A percentile compares a stretch with the other conserved stretches of the same genome.
These are phyloP conservation scores for Mustelus asterias DNA, from an alignment of 2,113 vertebrate genomes.

Conservation along the genomic window DNA sequence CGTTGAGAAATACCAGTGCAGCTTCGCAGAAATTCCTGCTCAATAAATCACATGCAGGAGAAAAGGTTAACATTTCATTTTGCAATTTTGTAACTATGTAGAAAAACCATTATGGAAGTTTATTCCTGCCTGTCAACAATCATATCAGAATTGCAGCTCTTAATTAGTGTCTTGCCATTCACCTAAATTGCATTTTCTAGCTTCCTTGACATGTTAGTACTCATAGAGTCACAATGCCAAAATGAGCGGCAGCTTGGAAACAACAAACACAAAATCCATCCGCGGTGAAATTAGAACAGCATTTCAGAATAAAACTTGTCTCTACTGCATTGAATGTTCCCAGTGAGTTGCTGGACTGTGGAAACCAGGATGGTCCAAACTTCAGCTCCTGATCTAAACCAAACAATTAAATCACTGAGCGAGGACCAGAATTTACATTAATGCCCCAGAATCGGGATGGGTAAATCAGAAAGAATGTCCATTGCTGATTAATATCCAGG, in stretches of 20 bases:
- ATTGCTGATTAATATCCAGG: not conserved
- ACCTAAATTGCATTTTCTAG: not conserved
- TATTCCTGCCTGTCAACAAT: conserved; percentile 18
- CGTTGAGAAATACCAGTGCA: not conserved
- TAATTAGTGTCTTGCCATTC: conserved; percentile 26
- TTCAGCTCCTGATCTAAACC: not conserved
- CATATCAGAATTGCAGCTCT: conserved; percentile 1
- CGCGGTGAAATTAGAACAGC: not conserved
- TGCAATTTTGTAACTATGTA: not conserved
- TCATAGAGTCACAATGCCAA: not conserved
- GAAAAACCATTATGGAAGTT: not conserved
- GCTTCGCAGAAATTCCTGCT: not conserved
- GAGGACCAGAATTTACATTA: not conserved
- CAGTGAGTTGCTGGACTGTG: not conserved
- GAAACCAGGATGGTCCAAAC: not conserved
- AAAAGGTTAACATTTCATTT: conserved; percentile 17
- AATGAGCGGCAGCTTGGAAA: not conserved
- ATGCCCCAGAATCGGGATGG: not conserved
- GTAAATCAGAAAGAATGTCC: not conserved
- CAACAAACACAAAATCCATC: conserved; percentile 5
- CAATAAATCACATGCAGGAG: not conserved
- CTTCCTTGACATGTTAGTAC: conserved; percentile 12
- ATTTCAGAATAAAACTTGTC: not conserved
- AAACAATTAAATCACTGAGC: not conserved
- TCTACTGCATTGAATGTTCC: not conserved